phyloP scores from a whole-genome alignment of 2,888 invertebrate genomes.

The Megalurothrips usitatus region DNA sequence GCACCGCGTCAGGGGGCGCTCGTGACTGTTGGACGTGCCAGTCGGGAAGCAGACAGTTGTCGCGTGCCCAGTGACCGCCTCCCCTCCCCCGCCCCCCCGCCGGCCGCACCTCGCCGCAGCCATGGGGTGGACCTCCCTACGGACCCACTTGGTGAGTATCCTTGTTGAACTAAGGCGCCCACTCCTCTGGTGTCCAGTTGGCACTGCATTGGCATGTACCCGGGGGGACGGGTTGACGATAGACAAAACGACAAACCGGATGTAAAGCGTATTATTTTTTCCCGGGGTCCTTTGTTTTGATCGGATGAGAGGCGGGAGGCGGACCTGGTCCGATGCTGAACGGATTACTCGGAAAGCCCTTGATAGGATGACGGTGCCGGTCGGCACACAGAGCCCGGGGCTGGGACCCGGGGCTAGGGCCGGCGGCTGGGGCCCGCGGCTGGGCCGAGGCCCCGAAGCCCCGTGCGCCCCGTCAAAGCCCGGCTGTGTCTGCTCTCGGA shows the following conservation, averaged over 20 bases:
- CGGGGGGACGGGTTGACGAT: too few relatives aligned
- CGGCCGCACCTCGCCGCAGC: slow-evolving; percentile 30
- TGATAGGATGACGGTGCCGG: background rate
- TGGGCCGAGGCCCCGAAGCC: background rate
- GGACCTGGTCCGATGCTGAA: background rate
- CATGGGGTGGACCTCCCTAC: slow-evolving; percentile 57
- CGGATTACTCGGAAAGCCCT: background rate
- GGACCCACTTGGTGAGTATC: slow-evolving; percentile 54
- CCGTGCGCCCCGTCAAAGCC: background rate
- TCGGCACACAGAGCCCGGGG: background rate
- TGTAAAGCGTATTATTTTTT: too few relatives aligned
- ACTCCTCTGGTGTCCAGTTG: too few relatives aligned
- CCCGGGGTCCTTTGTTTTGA: too few relatives aligned
- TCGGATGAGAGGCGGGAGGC: too few relatives aligned
- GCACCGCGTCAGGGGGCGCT: background rate
- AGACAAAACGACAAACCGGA: too few relatives aligned
- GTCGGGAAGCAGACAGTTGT: too few relatives aligned
- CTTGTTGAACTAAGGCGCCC: background rate
- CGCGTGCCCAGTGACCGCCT: background rate
- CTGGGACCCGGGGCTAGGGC: background rate
- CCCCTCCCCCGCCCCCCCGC: background rate
- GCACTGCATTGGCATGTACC: too few relatives aligned
- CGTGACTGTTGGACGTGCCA: background rate
- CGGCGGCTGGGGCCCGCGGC: background rate
- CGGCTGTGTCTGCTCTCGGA: too few relatives aligned